A percentile compares a stretch with the other conserved stretches of the same genome.
These are phyloP conservation scores for Bubalus kerabau DNA, from an alignment of 2,113 vertebrate species.

Conservation along the genomic window DNA sequence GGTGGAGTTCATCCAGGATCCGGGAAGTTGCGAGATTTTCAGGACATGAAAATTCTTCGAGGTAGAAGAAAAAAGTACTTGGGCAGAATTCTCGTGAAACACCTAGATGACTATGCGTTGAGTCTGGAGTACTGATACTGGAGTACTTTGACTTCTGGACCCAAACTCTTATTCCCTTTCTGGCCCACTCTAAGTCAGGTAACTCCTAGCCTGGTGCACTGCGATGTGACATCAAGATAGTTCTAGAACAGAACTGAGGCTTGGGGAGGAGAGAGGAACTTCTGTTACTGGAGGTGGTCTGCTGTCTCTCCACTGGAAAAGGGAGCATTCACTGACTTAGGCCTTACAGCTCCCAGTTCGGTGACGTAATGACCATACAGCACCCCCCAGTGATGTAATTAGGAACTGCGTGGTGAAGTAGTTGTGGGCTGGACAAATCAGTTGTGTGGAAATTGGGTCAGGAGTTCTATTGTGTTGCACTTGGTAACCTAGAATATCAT, in stretches of 20 bases:
- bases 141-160: background rate
- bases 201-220: background rate
- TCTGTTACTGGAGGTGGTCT: background rate
- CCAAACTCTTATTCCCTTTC: background rate
- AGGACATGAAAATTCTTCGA: background rate
- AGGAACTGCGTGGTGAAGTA: background rate
- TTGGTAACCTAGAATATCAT: slow-evolving; percentile 4
- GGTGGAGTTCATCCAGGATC: background rate
- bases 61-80: background rate
- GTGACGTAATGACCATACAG: slow-evolving; percentile 35
- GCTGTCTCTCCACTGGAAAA: background rate
- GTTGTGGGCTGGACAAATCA: slow-evolving; percentile 34
- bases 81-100: background rate
- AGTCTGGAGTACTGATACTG: background rate
- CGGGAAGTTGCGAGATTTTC: background rate
- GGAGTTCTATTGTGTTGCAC: slow-evolving; percentile 15
- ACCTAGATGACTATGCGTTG: background rate
- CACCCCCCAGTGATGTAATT: slow-evolving; percentile 45
- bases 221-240: background rate
- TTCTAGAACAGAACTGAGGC: background rate
- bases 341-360: background rate
- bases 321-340: background rate
- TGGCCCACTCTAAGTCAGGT: background rate
- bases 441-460: slow-evolving; percentile 66
- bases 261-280: background rate